Conservation (phyloP, 1,140 invertebrate species). For the Oscheius sp. region DNA sequence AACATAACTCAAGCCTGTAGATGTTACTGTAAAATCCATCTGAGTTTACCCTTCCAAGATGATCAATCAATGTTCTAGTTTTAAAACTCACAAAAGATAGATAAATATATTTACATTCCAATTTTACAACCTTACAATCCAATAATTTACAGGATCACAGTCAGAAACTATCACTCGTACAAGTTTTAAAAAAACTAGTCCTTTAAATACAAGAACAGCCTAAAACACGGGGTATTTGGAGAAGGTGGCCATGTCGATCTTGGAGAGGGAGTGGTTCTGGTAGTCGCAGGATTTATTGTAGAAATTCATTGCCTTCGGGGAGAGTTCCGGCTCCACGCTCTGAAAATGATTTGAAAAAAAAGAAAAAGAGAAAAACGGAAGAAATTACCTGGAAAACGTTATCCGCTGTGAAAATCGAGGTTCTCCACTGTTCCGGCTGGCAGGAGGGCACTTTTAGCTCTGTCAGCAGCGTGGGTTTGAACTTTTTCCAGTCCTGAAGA, state of each 20-base stretch:
- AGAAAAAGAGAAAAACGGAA: not conserved
- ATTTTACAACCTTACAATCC: too few relatives aligned
- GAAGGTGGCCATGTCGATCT: not conserved
- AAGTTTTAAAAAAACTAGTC: too few relatives aligned
- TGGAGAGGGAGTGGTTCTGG: not conserved
- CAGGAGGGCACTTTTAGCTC: not conserved
- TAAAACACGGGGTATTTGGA: not conserved
- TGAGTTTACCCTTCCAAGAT: too few relatives aligned
- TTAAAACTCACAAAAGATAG: too few relatives aligned
- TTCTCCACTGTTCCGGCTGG: not conserved
- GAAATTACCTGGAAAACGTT: constrained; percentile 10
- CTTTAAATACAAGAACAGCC: too few relatives aligned
- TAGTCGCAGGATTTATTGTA: constrained; percentile 2
- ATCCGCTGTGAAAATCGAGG: constrained; percentile 31
- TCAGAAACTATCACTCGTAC: too few relatives aligned
- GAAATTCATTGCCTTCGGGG: not conserved
- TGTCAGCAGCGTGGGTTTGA: constrained; percentile 21
- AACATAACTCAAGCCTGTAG: too few relatives aligned
- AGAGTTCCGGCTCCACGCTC: constrained; percentile 2
- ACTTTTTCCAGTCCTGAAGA: constrained; percentile 22
- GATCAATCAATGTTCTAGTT: too few relatives aligned
- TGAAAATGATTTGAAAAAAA: not conserved
- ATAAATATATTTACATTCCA: too few relatives aligned
- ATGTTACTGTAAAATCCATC: too few relatives aligned
- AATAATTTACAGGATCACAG: too few relatives aligned